Base-by-base conservation (phyloP, 53 echinoderm and acorn worm genomes). In the Holothuria scabra region DNA sequence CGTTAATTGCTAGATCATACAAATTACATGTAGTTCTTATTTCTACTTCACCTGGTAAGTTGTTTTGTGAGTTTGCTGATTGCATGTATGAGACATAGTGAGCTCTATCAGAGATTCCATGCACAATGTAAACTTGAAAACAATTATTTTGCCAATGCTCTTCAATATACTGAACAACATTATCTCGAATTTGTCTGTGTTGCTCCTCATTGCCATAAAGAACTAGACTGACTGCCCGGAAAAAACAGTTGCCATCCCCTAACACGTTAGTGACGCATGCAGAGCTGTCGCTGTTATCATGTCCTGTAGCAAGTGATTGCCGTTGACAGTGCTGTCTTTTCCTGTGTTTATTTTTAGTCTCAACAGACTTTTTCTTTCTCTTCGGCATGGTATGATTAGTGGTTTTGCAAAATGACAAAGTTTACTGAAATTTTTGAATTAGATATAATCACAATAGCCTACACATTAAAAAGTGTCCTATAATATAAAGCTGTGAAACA, bases 171-270 rank as follows among this genome's bases (percentile, higher is more conserved):
- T 33, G 60, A 25, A 84, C 85, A 67, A 84, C 59, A 68, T 34
- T 58, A 22, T 71, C 34, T 23, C 69, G 41, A 69, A 69, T 60
- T 84, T 84, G 12, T 41, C 59, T 68, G 12, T 76, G 74, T 19
- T 85, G 56, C 35, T 59, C 76, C 10, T 85, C 60, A 67, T 21
- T 89, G 41, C 85, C 85, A 58, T 64, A 58, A 14, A 89, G n/a
- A 0, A 71, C 81, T 85, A 60, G 80, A 22, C 85, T 84, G 49
- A 89, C 33, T 6, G 87, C 91, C 28, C 74, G 64, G 30, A 85
- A 88, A 72, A 91, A 90, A 67, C 91, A 91, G 46, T 91, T 91
- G 8, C 88, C 91, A 81, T 91, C 85, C 13, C 80, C 84, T 55
- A 49, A 62, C 38, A 81, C 64, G 16, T 18, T 52, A 52, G 52